phyloP scores from a whole-genome alignment of 2,888 invertebrate species.

The Drosophila mulleri region DNA sequence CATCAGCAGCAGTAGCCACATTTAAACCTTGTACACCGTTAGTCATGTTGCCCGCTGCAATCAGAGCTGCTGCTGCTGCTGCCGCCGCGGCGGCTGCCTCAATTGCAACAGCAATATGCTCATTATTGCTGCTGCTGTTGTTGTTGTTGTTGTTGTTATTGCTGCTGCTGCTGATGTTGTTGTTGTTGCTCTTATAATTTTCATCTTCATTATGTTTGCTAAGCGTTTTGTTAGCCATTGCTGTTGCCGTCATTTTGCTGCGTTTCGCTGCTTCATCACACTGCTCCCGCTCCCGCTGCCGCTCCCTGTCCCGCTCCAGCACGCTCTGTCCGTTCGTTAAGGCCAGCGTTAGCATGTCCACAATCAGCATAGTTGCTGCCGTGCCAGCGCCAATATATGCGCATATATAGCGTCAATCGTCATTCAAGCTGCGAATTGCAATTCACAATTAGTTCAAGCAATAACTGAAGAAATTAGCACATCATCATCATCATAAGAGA shows the following conservation, averaged over 20 bases:
- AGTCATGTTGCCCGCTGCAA: conserved; percentile 48
- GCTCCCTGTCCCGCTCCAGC: conserved; percentile 42
- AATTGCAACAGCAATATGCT: conserved; percentile 27
- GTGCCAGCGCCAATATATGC: conserved; percentile 17
- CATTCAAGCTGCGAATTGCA: conserved; percentile 31
- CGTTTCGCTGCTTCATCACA: conserved; percentile 35
- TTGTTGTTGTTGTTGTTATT: conserved; percentile 5
- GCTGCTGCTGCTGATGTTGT: conserved; percentile 26
- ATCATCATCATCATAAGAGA: conserved; percentile 3
- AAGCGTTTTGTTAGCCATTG: conserved; percentile 42
- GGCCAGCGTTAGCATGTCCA: conserved; percentile 73
- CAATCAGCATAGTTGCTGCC: conserved; percentile 66
- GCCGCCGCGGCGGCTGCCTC: conserved; percentile 39
- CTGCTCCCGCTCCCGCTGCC: conserved; percentile 30
- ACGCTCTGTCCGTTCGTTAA: conserved; percentile 57
- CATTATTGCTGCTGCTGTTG: conserved; percentile 10
- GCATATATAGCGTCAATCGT: neutral
- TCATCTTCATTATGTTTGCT: conserved; percentile 55
- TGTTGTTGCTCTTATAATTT: conserved; percentile 46
- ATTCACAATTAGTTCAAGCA: conserved; percentile 46
- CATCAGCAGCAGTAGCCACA: conserved; percentile 16
- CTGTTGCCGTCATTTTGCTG: conserved; percentile 52
- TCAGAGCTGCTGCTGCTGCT: conserved; percentile 28
- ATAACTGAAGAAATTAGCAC: conserved; percentile 10
- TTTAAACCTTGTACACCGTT: conserved; percentile 47